Base-by-base conservation (phyloP, 2,888 invertebrate species). In the Andrena hattorfiana region DNA sequence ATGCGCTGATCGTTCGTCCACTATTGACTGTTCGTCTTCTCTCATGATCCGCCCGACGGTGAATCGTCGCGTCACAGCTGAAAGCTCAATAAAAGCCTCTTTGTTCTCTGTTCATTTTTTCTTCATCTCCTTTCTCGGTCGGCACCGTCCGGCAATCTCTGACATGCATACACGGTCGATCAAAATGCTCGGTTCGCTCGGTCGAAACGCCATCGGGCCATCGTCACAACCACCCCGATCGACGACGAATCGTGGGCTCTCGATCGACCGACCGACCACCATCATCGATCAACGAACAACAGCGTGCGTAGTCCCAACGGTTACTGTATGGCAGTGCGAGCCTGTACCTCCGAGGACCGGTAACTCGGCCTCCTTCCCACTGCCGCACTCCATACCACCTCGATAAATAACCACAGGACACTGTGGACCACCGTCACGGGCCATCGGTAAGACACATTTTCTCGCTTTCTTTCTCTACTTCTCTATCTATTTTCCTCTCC, bases 291-390 rank as follows among this genome's bases (percentile, higher is more conserved):
- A 88, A 87, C 86, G 86, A 54, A 89, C 90, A 83, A 89, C 93
- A 94, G 94, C 92, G 91, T 93, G 91, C 93, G 91, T 93, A 93
- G 93, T 92, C 93, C 94, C 94, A 93, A 94, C 93, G 91, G 93
- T 94, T 90, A 93, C 92, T 90, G 94, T 94, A 92, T 94, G 93
- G 93, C 94, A 94, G 93, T 94, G 93, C 93, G 93, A 93, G 91
- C 93, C 94, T 92, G 93, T 93, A 90, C 93, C 94, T 93, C 93
- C 94, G 93, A 94, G 93, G 94, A 93, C 93, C 93, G 93, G 91
- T 93, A 93, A 93, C 86, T 92, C 93, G 93, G 93, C 92, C 93
- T 93, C 93, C 92, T 93, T 92, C 90, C 92, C 93, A 92, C 92
- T 92, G 93, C 93, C 93, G 93, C 93, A 93, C 93, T 92, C 91